Conservation (phyloP, 2,888 invertebrate species). For the Athalia rosae region DNA sequence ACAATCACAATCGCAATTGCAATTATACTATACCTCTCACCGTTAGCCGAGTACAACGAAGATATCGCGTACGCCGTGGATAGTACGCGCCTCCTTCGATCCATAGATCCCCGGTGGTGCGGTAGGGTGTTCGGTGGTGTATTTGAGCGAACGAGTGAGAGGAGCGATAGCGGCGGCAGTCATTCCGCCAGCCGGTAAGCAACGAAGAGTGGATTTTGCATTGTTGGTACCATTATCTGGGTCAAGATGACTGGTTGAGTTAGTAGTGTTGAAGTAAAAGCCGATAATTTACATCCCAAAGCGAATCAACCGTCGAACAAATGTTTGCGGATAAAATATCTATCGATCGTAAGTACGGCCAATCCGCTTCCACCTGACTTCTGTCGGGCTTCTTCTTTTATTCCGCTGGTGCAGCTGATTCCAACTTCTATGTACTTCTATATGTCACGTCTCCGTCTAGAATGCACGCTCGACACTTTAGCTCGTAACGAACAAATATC, state of each 20-base stretch:
- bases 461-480: too few relatives aligned
- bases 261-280: not conserved
- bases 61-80: too few relatives aligned
- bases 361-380: too few relatives aligned
- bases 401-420: too few relatives aligned
- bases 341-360: not conserved
- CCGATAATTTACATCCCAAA: constrained; percentile 23
- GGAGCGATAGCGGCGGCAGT: not conserved
- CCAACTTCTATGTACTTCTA: too few relatives aligned
- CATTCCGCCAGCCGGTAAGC: not conserved
- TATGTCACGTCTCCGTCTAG: too few relatives aligned
- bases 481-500: too few relatives aligned
- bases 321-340: constrained; percentile 33
- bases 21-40: constrained; percentile 6
- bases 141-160: constrained; percentile 3
- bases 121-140: not conserved
- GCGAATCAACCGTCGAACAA: constrained; percentile 4
- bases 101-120: too few relatives aligned
- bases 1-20: constrained; percentile 29
- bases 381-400: too few relatives aligned
- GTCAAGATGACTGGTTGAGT: constrained; percentile 10
- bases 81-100: too few relatives aligned
- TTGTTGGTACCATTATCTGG: constrained; percentile 1
- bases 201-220: constrained; percentile 14
- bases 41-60: not conserved